Percentiles rank a stretch among this genome's conserved stretches.
phyloP scores from a whole-genome alignment of 2,113 vertebrate genomes.

The Phocoena phocoena region DNA sequence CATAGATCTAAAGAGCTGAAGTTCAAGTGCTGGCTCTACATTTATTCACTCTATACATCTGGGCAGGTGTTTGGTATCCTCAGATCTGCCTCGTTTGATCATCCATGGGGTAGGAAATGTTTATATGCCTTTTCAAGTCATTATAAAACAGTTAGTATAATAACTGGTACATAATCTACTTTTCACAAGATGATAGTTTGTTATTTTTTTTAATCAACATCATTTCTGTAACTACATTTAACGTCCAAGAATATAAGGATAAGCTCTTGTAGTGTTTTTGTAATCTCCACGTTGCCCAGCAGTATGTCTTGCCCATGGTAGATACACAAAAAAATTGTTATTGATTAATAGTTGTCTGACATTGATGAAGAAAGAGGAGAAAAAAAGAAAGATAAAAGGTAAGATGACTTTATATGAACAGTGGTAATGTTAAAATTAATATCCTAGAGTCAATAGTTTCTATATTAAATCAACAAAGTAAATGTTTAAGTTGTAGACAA shows the following conservation, averaged over 20 bases:
- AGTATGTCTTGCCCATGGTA: not conserved
- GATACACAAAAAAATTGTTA: not conserved
- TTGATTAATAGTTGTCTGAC: not conserved
- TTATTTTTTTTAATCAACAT: not conserved
- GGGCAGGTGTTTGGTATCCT: not conserved
- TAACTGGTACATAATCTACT: not conserved
- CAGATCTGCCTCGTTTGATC: not conserved
- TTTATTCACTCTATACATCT: not conserved
- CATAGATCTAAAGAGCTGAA: not conserved
- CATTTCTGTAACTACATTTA: not conserved
- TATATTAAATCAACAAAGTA: conserved; percentile 32
- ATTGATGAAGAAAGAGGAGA: not conserved
- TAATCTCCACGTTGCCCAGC: not conserved
- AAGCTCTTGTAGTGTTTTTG: not conserved
- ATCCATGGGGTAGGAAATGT: not conserved
- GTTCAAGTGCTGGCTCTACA: not conserved
- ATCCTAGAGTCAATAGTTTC: not conserved
- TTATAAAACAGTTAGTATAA: not conserved
- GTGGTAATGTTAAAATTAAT: conserved; percentile 39
- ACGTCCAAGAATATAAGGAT: not conserved
- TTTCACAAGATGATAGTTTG: not conserved
- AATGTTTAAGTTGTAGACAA: conserved; percentile 9
- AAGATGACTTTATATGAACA: not conserved
- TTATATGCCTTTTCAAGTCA: not conserved
- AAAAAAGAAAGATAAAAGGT: not conserved